Evolutionary conservation across 2,797 vertebrate species (phyloP).

Genomic region (Scomberomorus guttatus): DNA sequence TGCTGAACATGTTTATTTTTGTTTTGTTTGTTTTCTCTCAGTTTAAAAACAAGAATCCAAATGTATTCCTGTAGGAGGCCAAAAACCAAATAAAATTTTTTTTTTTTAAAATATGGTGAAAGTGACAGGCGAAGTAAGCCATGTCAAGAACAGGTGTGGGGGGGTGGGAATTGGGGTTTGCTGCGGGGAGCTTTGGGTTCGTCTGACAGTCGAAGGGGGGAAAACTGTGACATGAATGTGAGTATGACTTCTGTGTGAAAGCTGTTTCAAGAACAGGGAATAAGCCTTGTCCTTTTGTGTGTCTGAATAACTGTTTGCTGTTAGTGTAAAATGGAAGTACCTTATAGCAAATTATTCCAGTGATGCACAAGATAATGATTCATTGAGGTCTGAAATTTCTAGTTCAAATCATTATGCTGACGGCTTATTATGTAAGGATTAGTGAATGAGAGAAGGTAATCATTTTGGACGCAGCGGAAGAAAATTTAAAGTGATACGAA

Average conservation of each 20-base stretch:
- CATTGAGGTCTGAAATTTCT: background rate
- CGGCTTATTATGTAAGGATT: background rate
- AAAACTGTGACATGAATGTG: conserved; percentile 26
- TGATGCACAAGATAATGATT: background rate
- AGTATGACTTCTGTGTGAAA: conserved; percentile 53
- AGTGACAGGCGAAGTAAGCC: conserved; percentile 44
- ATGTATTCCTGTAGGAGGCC: conserved; percentile 86
- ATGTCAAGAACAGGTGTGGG: conserved; percentile 43
- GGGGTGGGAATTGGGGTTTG: conserved; percentile 65
- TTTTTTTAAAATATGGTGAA: conserved; percentile 36
- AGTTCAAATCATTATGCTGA: background rate
- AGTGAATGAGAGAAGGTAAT: background rate
- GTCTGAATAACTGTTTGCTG: background rate
- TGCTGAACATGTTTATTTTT: conserved; percentile 85
- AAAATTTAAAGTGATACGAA: background rate
- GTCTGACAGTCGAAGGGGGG: conserved; percentile 23
- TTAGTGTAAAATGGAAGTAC: no score
- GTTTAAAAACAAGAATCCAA: conserved; percentile 92
- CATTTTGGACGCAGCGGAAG: background rate
- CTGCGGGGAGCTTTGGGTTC: conserved; percentile 44
- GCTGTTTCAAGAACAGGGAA: conserved; percentile 52
- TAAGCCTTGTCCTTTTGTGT: conserved; percentile 10
- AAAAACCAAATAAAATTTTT: conserved; percentile 64
- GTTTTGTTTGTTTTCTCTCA: conserved; percentile 69
- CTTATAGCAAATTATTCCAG: background rate